These are phyloP conservation scores for Loxodonta africana DNA, from an alignment of 2,113 vertebrate species.

Conservation along the genomic window DNA sequence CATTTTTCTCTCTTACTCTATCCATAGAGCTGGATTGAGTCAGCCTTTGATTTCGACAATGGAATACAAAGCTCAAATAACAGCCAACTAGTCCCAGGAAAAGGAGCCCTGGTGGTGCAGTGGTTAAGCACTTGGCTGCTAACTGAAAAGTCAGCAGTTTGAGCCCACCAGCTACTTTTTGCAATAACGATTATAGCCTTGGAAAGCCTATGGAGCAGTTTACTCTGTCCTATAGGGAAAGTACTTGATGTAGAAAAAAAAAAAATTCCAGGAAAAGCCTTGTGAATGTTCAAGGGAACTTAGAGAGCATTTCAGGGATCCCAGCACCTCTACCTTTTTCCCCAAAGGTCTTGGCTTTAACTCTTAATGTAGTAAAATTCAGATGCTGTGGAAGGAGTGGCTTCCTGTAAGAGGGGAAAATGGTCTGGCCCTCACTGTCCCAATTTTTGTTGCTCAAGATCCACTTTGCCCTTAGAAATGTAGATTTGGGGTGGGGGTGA, in stretches of 20 bases:
- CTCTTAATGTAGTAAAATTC: neutral
- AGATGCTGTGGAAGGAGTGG: neutral
- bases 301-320: neutral
- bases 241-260: too few relatives aligned
- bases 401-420: neutral
- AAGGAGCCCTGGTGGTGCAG: neutral
- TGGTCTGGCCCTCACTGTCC: neutral
- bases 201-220: neutral
- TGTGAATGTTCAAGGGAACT: neutral
- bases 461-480: neutral
- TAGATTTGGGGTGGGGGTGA: neutral
- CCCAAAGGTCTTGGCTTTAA: neutral
- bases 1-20: slow-evolving; percentile 22
- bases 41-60: slow-evolving; percentile 37
- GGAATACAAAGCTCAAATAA: neutral
- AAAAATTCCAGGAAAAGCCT: too few relatives aligned
- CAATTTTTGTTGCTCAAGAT: neutral
- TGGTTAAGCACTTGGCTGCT: too few relatives aligned
- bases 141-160: neutral
- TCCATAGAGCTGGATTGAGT: neutral
- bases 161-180: neutral
- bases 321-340: neutral
- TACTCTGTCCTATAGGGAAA: neutral
- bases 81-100: neutral
- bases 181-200: neutral